Evolutionary conservation across 2,113 vertebrate genomes (phyloP).

Genomic region (Brienomyrus brachyistius): DNA sequence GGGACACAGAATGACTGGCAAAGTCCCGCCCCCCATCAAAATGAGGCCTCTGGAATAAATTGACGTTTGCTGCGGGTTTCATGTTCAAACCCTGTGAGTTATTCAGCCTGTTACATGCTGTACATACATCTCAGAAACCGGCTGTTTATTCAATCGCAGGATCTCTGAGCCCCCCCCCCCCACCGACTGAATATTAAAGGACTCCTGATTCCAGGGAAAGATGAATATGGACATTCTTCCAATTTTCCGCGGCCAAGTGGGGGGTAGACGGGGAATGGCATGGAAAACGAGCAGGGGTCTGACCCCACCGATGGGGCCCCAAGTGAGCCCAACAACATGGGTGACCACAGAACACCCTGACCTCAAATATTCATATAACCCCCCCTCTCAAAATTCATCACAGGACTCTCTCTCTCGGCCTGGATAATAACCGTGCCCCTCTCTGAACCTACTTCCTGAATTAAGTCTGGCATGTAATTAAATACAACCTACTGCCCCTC

Average conservation of each 20-base stretch:
- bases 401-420: not conserved
- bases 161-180: not conserved
- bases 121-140: slow-evolving; percentile 42
- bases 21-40: not conserved
- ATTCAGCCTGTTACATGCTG: slow-evolving; percentile 49
- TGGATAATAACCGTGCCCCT: slow-evolving; percentile 42
- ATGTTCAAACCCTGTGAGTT: slow-evolving; percentile 56
- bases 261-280: too few species aligned
- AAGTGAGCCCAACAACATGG: not conserved
- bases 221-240: not conserved
- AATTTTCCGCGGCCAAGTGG: not conserved
- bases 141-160: not conserved
- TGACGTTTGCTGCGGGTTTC: slow-evolving; percentile 3
- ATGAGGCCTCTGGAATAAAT: not conserved
- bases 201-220: not conserved
- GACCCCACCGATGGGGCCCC: slow-evolving; percentile 7
- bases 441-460: slow-evolving; percentile 41
- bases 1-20: not conserved
- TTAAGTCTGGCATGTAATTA: slow-evolving; percentile 49
- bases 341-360: slow-evolving; percentile 17
- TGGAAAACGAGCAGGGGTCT: not conserved
- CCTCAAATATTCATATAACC: slow-evolving; percentile 25
- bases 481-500: slow-evolving; percentile 37
- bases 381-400: slow-evolving; percentile 9
- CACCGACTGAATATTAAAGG: not conserved